Evolutionary conservation across 92 coral and sea anemone genomes (phyloP).

Genomic region (Phenganax stokvisi): DNA sequence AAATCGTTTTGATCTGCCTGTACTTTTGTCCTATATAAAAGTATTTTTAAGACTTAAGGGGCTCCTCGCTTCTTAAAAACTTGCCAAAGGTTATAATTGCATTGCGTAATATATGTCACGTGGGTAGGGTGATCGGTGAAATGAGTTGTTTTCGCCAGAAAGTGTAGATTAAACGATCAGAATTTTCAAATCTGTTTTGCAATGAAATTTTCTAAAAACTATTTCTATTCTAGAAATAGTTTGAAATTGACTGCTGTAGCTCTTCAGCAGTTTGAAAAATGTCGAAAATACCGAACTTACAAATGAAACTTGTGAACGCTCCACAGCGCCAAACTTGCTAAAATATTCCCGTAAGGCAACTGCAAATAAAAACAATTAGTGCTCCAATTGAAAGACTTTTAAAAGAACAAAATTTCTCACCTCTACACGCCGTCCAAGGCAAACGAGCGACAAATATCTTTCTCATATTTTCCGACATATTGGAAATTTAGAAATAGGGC

Average conservation of each 20-base stretch:
- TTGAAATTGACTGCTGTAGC: not conserved
- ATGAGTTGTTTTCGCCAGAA: not conserved
- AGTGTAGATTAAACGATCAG: not conserved
- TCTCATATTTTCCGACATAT: slow-evolving; percentile 64
- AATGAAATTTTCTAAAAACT: no score
- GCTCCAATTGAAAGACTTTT: slow-evolving; percentile 1
- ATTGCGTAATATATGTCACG: not conserved
- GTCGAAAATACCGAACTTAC: slow-evolving; percentile 47
- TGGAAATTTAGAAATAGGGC: slow-evolving; percentile 18
- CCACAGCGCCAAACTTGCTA: slow-evolving; percentile 70
- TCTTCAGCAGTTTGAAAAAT: not conserved
- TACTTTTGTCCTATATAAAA: slow-evolving; percentile 48
- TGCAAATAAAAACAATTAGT: slow-evolving; percentile 24
- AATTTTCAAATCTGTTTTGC: no score
- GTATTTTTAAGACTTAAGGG: not conserved
- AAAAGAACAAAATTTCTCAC: slow-evolving; percentile 30
- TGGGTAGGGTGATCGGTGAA: no score
- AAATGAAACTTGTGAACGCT: slow-evolving; percentile 60
- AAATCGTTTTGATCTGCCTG: slow-evolving; percentile 66
- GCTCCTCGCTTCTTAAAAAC: not conserved
- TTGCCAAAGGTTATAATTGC: not conserved
- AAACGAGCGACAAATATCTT: slow-evolving; percentile 72
- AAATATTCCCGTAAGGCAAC: slow-evolving; percentile 75
- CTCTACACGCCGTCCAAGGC: slow-evolving; percentile 86
- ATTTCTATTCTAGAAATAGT: no score